Evolutionary conservation across 2,113 vertebrate species (phyloP).

Genomic region (human): GRCh38 chr2:41208501-41209000

Average conservation of each 20-base stretch:
- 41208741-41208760: not conserved
- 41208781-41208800: not conserved
- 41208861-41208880: not conserved
- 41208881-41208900: not conserved
- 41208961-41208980: not conserved
- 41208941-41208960: not conserved
- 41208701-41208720: not conserved
- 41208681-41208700: not conserved
- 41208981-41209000: not conserved
- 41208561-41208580: not conserved
- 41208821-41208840: not conserved
- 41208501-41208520: not conserved
- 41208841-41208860: not conserved
- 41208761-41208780: not conserved
- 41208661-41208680: not conserved
- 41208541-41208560: not conserved
- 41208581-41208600: not conserved
- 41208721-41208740: not conserved
- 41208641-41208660: not conserved
- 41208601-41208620: accelerated
- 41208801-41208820: not conserved
- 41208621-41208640: not conserved
- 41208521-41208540: not conserved
- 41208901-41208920: not conserved
- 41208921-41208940: not conserved